Evolutionary conservation across 2,888 invertebrate species (phyloP).

Genomic region (Macrophya annulata): DNA sequence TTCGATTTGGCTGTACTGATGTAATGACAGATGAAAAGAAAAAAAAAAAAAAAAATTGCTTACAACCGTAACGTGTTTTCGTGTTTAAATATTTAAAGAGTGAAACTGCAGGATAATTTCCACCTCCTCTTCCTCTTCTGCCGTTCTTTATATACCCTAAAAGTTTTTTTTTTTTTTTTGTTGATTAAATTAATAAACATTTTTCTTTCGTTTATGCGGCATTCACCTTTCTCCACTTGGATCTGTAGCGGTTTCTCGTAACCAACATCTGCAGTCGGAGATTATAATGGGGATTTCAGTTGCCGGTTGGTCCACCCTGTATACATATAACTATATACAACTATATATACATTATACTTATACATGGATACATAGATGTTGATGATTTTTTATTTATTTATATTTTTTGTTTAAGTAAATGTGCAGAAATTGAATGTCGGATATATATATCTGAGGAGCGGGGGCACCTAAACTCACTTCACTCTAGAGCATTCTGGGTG

Average conservation of each 20-base stretch:
- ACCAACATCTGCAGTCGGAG: neutral
- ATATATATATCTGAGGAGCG: neutral
- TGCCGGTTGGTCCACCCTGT: constrained; percentile 37
- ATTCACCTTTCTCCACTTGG: constrained; percentile 35
- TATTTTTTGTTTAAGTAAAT: too few relatives aligned
- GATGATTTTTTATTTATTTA: constrained; percentile 33
- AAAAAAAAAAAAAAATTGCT: neutral
- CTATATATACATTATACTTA: neutral
- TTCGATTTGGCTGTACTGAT: neutral
- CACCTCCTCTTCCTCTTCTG: neutral
- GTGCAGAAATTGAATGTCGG: constrained; percentile 40
- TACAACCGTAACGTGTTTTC: neutral
- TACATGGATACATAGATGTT: neutral
- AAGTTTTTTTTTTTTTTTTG: neutral
- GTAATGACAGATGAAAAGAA: neutral
- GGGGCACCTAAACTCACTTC: constrained; percentile 1
- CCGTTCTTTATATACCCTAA: neutral
- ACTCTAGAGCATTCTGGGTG: neutral
- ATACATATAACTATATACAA: neutral
- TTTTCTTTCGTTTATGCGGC: neutral
- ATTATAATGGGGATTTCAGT: constrained; percentile 31
- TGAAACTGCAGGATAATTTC: constrained; percentile 5
- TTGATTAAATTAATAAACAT: neutral
- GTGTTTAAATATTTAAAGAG: neutral
- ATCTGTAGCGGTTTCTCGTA: constrained; percentile 13